Conservation (phyloP, 35 echinoderm and acorn worm genomes). For the Apostichopus parvimensis region DNA sequence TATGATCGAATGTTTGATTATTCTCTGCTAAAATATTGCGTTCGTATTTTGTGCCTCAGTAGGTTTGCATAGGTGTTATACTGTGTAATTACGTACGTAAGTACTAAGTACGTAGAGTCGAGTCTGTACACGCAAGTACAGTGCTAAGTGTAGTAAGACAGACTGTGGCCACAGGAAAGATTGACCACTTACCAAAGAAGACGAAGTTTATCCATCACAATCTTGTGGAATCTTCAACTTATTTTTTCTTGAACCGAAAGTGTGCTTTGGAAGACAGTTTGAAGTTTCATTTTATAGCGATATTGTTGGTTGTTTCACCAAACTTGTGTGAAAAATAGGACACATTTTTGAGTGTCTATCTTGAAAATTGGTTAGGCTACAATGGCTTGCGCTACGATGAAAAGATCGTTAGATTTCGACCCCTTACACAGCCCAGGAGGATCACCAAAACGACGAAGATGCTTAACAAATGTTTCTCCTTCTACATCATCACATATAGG, state of each 20-base stretch:
- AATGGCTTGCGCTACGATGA: conserved; percentile 99
- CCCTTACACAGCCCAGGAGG: conserved; percentile 91
- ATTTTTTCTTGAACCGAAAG: background rate
- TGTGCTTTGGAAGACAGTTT: background rate
- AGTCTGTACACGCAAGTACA: no score
- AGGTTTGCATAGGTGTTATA: no score
- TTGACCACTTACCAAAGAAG: background rate
- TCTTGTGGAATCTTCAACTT: background rate
- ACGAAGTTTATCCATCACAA: background rate
- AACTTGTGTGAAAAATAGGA: conserved; percentile 3
- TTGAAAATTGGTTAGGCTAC: conserved; percentile 17
- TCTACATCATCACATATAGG: conserved; percentile 72
- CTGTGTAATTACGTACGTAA: no score
- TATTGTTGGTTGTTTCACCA: background rate
- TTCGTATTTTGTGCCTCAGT: no score
- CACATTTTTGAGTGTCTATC: background rate
- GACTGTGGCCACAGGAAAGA: no score
- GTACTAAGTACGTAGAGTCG: no score
- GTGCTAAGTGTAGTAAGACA: no score
- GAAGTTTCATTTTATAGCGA: background rate
- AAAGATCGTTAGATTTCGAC: conserved; percentile 98
- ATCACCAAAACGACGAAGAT: conserved; percentile 97
- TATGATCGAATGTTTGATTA: no score
- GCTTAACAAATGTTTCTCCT: conserved; percentile 81
- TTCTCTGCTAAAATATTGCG: no score